phyloP scores from a whole-genome alignment of 2,888 invertebrate species.

The Temnothorax unifasciatus region DNA sequence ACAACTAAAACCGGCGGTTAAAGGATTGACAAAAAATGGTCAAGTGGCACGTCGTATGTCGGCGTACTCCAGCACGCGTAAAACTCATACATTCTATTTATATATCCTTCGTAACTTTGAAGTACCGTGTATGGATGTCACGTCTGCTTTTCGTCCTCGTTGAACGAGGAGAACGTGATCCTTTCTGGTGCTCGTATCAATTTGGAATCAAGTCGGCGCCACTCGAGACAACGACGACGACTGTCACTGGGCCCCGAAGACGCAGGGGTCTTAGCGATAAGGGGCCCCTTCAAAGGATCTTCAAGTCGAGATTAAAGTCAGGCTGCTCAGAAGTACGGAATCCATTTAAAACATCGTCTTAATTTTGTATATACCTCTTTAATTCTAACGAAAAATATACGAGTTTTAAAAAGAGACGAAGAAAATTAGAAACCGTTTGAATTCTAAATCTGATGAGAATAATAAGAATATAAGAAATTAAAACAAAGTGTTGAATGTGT shows the following conservation, averaged over 20 bases:
- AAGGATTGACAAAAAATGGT: constrained; percentile 31
- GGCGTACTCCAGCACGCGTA: constrained; percentile 28
- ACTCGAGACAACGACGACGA: constrained; percentile 74
- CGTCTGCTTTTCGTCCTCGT: constrained; percentile 73
- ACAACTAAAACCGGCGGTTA: constrained; percentile 6
- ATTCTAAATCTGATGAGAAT: neutral
- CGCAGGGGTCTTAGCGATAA: constrained; percentile 72
- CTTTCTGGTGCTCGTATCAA: constrained; percentile 60
- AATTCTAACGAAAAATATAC: neutral
- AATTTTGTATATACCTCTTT: neutral
- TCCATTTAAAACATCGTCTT: neutral
- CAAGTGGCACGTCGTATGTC: constrained; percentile 13
- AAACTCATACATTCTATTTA: constrained; percentile 60
- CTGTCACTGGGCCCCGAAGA: constrained; percentile 71
- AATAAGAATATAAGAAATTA: neutral
- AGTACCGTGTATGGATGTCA: constrained; percentile 48
- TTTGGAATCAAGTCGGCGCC: constrained; percentile 73
- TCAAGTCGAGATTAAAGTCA: constrained; percentile 34
- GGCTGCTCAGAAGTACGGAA: constrained; percentile 1
- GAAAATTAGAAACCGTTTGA: neutral
- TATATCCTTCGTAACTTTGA: constrained; percentile 41
- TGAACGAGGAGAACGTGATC: constrained; percentile 51
- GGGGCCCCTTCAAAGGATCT: constrained; percentile 47
- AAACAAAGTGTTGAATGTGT: constrained; percentile 6
- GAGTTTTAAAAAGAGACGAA: neutral